These are phyloP conservation scores for Loriculus beryllinus DNA, from an alignment of 2,797 vertebrate species.

Conservation along the genomic window DNA sequence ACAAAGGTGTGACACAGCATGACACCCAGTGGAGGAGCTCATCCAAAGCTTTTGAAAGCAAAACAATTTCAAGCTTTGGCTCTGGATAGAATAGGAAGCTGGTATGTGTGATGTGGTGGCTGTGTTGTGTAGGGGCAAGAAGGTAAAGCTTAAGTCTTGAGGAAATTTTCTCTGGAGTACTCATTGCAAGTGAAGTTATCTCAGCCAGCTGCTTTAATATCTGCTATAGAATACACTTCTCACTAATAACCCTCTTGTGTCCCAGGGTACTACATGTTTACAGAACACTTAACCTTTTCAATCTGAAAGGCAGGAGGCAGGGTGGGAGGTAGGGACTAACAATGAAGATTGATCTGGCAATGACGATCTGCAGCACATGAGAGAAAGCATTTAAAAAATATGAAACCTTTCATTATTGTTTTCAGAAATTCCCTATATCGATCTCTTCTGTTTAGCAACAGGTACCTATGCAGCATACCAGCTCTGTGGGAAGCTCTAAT, in stretches of 20 bases:
- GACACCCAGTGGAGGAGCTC: neutral
- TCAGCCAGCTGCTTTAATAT: neutral
- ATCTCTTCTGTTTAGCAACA: slow-evolving; percentile 10
- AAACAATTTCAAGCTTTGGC: neutral
- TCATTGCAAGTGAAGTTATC: neutral
- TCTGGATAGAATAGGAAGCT: neutral
- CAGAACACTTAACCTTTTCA: neutral
- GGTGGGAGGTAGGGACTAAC: neutral
- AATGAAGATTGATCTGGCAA: neutral
- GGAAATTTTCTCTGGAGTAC: neutral
- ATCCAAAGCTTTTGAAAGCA: neutral
- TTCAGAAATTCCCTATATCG: slow-evolving; percentile 3
- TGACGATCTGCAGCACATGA: neutral
- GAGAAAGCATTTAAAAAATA: neutral
- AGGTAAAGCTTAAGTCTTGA: neutral
- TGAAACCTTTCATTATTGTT: neutral
- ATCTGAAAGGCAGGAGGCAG: neutral
- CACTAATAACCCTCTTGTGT: neutral
- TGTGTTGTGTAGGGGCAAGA: neutral
- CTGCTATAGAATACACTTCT: neutral
- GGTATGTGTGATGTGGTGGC: accelerated
- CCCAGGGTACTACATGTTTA: accelerated
- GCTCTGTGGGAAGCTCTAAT: neutral
- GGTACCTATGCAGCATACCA: neutral
- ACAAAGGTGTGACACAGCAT: neutral